phyloP scores from a whole-genome alignment of 2,888 invertebrate genomes.

The Macrophya alboannulata region DNA sequence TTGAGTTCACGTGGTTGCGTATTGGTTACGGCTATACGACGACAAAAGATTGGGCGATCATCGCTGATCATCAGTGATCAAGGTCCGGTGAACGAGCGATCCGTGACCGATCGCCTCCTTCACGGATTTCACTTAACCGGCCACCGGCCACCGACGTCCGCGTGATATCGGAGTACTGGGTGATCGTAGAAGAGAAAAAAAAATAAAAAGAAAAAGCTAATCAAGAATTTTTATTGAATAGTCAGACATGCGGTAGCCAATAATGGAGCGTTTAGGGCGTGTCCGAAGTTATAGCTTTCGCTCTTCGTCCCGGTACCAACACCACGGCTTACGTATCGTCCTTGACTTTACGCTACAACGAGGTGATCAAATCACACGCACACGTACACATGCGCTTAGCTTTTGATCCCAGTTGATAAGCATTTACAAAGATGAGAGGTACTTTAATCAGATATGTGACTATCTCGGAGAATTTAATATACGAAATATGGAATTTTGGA shows the following conservation, averaged over 20 bases:
- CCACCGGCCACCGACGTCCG: slow-evolving; percentile 27
- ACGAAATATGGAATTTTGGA: background rate
- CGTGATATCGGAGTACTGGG: slow-evolving; percentile 40
- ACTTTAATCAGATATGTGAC: slow-evolving; percentile 15
- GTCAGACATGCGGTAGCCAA: slow-evolving; percentile 51
- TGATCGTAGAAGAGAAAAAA: slow-evolving; percentile 29
- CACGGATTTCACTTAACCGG: slow-evolving; percentile 55
- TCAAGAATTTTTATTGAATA: slow-evolving; percentile 54
- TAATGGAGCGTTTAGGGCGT: slow-evolving; percentile 44
- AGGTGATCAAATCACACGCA: slow-evolving; percentile 19
- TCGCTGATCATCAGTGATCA: slow-evolving; percentile 54
- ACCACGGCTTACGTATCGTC: background rate
- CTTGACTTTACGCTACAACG: background rate
- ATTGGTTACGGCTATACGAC: slow-evolving; percentile 42
- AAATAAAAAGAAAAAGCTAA: slow-evolving; percentile 23
- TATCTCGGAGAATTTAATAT: background rate
- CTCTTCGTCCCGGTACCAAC: background rate
- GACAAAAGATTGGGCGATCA: slow-evolving; percentile 56
- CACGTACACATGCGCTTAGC: background rate
- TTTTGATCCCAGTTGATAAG: slow-evolving; percentile 9
- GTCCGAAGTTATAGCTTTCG: slow-evolving; percentile 2
- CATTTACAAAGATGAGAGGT: background rate
- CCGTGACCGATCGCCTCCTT: slow-evolving; percentile 54
- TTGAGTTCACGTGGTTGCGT: slow-evolving; percentile 36
- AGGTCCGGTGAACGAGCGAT: slow-evolving; percentile 47